A percentile compares a stretch with the other conserved stretches of the same genome.
Conservation (phyloP, 2,113 vertebrate species). For the Gymnarchus niloticus region DNA sequence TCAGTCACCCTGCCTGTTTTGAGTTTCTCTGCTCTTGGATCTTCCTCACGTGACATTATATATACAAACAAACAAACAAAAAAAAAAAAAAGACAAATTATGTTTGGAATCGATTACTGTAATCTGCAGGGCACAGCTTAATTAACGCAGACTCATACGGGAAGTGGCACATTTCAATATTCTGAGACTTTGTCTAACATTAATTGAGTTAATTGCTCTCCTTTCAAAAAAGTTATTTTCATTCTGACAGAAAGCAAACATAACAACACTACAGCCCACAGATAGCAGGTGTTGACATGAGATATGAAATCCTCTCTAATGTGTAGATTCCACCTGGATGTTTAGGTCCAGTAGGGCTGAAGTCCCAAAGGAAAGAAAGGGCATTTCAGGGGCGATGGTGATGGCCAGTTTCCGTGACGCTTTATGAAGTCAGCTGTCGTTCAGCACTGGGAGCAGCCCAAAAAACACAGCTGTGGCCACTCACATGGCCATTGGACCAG, state of each 20-base stretch:
- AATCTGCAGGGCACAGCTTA: neutral
- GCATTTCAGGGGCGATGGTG: neutral
- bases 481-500: neutral
- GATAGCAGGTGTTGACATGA: neutral
- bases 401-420: neutral
- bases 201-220: slow-evolving; percentile 7
- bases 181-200: neutral
- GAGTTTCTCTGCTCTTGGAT: no score
- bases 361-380: neutral
- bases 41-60: no score
- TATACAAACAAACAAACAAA: slow-evolving; percentile 1
- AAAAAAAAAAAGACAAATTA: slow-evolving; percentile 9
- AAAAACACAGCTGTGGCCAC: neutral
- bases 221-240: neutral
- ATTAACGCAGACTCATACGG: slow-evolving; percentile 19
- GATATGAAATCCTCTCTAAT: neutral
- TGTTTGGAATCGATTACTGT: neutral
- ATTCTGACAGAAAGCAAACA: neutral
- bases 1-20: no score
- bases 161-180: neutral
- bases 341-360: neutral
- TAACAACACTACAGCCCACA: neutral
- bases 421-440: neutral
- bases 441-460: neutral
- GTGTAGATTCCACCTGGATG: neutral